Evolutionary conservation across 2,113 vertebrate genomes (phyloP), one percentile per base, ranked within the genome.

Genomic region (Jacana jacana): DNA sequence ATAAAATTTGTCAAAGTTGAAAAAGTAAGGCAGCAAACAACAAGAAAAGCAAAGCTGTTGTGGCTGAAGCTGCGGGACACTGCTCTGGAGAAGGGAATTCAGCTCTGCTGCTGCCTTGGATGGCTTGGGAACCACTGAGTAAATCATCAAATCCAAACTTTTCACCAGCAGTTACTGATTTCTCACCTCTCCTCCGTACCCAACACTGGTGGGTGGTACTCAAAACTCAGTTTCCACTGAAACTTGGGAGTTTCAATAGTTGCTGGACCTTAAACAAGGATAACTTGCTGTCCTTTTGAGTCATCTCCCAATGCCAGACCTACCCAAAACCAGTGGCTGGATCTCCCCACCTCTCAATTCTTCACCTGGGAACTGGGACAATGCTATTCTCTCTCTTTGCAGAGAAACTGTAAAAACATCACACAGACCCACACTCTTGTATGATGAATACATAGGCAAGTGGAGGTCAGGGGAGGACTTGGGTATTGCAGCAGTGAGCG

Each of bases 251-350:
- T n/a, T 65, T 78, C 4, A 4, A 1, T 24, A 18, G 31, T 37
- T 0, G 0, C 2, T 40, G 4, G 22, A 75, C 40, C 24, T 66
- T 35, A 81, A 72, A 65, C 3, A 13, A 22, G 4, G 54, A 27
- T 10, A 69, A 78, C 12, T 7, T 80, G 24, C 35, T 81, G 30
- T 39, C 27, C 39, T 60, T 77, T 63, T 40, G 52, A 95, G 81
- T 35, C n/a, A 60, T 12, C 28, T 54, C 24, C 15, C 42, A 46
- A 66, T 13, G 46, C 49, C 71, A 76, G 49, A 48, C 33, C 17
- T 8, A 42, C 17, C 25, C 37, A 28, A 85, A 77, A 69, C 11
- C 6, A 7, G 40, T 35, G 40, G 30, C 20, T 65, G 51, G 44
- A 79, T 15, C 35, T 63, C n/a, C 30, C 11, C 2, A 33, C 73